Base-by-base conservation (phyloP, 1,140 invertebrate genomes). In the Trachymyrmex cornetzi region DNA sequence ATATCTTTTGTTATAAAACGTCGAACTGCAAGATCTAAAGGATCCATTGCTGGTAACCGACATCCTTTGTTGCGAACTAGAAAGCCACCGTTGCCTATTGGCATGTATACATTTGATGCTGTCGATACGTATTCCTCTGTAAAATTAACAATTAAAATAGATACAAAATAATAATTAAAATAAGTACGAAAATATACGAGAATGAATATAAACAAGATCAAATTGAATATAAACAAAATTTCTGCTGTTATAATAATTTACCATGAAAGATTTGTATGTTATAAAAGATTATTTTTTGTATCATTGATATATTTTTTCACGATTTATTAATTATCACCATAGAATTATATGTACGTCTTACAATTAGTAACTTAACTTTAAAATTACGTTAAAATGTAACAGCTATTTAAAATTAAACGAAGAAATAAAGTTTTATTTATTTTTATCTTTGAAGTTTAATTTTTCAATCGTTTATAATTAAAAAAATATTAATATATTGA, bases 31-130 rank as follows among this genome's bases (percentile, higher is more conserved):
- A 94, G 93, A 93, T 98, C 97, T 69, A 97, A 96, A 0, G 98
- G 97, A 88, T 97, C 96, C 74, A 98, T 95, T 12, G 96, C 96
- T 1, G 98, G 98, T 88, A 99, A 98, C 5, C 96, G 96, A 93
- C 98, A 99, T 27, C 97, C 97, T 11, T 96, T 94, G 2, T 97
- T 98, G 88, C 97, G 96, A n/a, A 98, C 96, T 0, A 96, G 63
- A 87, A 95, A 96, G 1, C 95, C 95, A 19, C 91, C 87, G 19
- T 88, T 91, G 9, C 71, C 50, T 3, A 72, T 74, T 22, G 92
- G 34, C 27, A 59, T 44, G 4, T 69, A 84, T 4, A 55, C 14
- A 38, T 44, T 79, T 66, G 87, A n/a, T 69, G 85, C 71, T 16
- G 74, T 9, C 44, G 88, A 50, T 11, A 69, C 48, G 24, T 86